These are phyloP conservation scores for Chromis chromis DNA, from an alignment of 2,797 vertebrate genomes.

Conservation along the genomic window DNA sequence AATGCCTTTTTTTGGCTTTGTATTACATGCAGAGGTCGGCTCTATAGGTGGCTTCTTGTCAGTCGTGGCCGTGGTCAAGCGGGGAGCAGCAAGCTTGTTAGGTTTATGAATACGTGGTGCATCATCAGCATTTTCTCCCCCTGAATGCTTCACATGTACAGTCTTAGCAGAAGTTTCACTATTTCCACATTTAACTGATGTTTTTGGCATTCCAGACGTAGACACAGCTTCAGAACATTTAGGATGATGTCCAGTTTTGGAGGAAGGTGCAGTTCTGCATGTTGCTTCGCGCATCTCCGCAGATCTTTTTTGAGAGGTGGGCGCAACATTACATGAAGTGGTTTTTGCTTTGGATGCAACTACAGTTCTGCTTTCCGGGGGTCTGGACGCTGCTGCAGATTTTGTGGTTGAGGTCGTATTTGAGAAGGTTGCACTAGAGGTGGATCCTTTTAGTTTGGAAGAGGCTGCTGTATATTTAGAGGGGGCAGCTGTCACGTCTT, in stretches of 20 bases:
- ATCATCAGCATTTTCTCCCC: neutral
- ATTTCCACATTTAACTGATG: neutral
- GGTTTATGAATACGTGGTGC: neutral
- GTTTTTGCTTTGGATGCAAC: neutral
- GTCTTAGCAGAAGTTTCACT: neutral
- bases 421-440: neutral
- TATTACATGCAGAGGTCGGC: neutral
- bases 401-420: neutral
- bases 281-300: neutral
- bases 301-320: neutral
- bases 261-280: neutral
- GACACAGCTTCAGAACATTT: neutral
- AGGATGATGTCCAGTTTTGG: neutral
- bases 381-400: neutral
- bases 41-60: slow-evolving; percentile 10
- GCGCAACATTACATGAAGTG: neutral
- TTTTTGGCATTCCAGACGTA: neutral
- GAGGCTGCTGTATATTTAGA: neutral
- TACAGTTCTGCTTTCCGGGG: neutral
- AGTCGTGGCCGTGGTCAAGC: neutral
- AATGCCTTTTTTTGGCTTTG: neutral
- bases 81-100: neutral
- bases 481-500: neutral
- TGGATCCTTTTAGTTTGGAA: neutral
- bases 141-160: neutral